A percentile compares a stretch with the other conserved stretches of the same genome.
phyloP scores from a whole-genome alignment of 2,797 vertebrate genomes.

The Fratercula arctica region DNA sequence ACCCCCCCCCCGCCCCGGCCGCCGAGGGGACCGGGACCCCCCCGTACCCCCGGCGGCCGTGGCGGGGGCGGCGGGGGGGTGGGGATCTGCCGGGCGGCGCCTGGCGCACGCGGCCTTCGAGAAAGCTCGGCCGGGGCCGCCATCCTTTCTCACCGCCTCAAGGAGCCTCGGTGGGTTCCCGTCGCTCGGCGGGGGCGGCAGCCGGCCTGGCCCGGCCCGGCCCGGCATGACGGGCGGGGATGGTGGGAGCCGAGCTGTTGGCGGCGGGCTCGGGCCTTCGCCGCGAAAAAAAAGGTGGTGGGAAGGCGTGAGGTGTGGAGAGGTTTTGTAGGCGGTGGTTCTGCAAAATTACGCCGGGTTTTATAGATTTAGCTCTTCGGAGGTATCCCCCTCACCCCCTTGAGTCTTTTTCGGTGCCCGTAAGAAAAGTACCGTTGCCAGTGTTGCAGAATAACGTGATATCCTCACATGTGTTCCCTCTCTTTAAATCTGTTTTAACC shows the following conservation, averaged over 20 bases:
- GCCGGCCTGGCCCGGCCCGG: no score
- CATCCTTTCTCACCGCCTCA: no score
- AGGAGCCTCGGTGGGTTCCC: no score
- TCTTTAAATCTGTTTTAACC: rapidly evolving
- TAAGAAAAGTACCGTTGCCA: background rate
- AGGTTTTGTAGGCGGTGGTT: rapidly evolving
- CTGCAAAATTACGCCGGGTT: rapidly evolving
- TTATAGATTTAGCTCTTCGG: rapidly evolving
- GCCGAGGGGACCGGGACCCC: background rate
- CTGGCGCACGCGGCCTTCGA: background rate
- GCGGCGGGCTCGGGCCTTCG: rapidly evolving
- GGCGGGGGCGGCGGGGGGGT: no score
- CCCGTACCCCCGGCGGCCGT: background rate
- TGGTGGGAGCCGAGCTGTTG: background rate
- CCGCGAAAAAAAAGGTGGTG: rapidly evolving
- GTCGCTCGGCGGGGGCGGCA: background rate
- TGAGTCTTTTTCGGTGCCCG: rapidly evolving
- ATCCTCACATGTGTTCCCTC: rapidly evolving
- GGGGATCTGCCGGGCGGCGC: background rate
- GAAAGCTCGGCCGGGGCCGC: background rate
- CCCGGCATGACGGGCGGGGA: no score
- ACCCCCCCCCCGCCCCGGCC: no score
- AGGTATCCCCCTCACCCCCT: no score
- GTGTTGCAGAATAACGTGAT: background rate
- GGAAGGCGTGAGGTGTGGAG: rapidly evolving